These are phyloP conservation scores for Orussus abietinus DNA, from an alignment of 1,140 invertebrate genomes.

Conservation along the genomic window DNA sequence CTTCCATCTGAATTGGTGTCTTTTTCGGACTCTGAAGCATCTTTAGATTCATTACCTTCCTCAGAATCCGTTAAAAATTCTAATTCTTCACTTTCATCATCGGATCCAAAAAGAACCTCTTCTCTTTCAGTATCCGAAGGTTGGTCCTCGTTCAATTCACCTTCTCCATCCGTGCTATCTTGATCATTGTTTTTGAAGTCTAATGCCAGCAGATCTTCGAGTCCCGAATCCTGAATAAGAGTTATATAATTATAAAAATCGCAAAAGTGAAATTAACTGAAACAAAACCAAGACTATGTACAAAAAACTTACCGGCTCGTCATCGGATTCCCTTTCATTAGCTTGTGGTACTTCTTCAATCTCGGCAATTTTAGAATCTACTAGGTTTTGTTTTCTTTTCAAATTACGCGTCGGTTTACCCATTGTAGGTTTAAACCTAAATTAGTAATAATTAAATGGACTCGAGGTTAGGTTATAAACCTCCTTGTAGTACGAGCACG, in stretches of 20 bases:
- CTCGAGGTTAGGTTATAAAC: too few relatives aligned
- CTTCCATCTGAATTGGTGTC: conserved; percentile 5
- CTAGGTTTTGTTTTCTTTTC: conserved; percentile 20
- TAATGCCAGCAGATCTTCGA: conserved; percentile 32
- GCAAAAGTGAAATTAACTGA: conserved; percentile 1
- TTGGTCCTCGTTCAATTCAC: conserved; percentile 43
- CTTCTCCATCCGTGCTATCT: conserved; percentile 56
- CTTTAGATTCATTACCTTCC: conserved; percentile 23
- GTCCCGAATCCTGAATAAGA: conserved; percentile 33
- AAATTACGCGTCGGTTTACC: background rate
- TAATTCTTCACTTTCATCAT: conserved; percentile 23
- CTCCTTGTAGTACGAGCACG: too few relatives aligned
- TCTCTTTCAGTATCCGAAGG: conserved; percentile 46
- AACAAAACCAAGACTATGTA: conserved; percentile 5
- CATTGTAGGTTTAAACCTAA: too few relatives aligned
- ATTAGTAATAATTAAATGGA: too few relatives aligned
- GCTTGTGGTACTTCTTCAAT: conserved; percentile 9
- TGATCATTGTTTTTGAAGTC: conserved; percentile 47
- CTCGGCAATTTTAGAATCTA: conserved; percentile 3
- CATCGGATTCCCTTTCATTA: conserved; percentile 2
- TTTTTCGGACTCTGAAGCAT: conserved; percentile 6
- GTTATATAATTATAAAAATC: conserved; percentile 3
- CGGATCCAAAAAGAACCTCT: conserved; percentile 24
- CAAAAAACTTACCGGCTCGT: conserved; percentile 14
- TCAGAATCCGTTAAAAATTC: conserved; percentile 22